phyloP scores from a whole-genome alignment of 2,888 invertebrate species.

The Tethea ocularis region DNA sequence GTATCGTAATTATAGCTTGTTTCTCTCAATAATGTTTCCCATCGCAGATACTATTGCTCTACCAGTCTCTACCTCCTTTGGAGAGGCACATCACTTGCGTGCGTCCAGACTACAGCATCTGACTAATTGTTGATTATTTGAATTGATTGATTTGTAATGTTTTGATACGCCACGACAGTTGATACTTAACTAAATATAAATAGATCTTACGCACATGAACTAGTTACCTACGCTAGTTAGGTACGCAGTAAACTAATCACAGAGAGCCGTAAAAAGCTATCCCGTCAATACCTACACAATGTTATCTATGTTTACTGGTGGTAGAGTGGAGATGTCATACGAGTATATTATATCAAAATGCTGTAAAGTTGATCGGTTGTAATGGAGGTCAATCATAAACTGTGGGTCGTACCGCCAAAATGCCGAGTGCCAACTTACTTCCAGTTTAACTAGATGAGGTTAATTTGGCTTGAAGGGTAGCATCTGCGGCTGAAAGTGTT shows the following conservation, averaged over 20 bases:
- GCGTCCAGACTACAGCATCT: too few relatives aligned
- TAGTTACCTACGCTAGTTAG: neutral
- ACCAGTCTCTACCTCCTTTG: too few relatives aligned
- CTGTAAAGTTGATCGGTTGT: neutral
- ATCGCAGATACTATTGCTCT: too few relatives aligned
- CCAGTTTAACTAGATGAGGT: slow-evolving; percentile 53
- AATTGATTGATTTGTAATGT: too few relatives aligned
- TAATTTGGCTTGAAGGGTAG: slow-evolving; percentile 60
- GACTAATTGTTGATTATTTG: too few relatives aligned
- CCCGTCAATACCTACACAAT: neutral
- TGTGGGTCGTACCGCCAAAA: slow-evolving; percentile 44
- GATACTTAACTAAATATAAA: neutral
- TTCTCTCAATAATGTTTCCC: too few relatives aligned
- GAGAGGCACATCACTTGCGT: too few relatives aligned
- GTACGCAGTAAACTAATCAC: neutral
- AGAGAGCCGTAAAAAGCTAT: neutral
- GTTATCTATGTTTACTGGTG: neutral
- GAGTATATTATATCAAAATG: neutral
- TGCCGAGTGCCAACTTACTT: slow-evolving; percentile 38
- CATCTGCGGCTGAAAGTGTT: slow-evolving; percentile 54
- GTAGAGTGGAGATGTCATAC: neutral
- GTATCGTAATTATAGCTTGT: too few relatives aligned
- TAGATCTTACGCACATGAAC: neutral
- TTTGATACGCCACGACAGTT: too few relatives aligned
- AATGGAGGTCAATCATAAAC: neutral